A percentile compares a stretch with the other conserved stretches of the same genome.
Evolutionary conservation across 2,888 invertebrate genomes (phyloP).

Genomic region (Crepidodera aurea): DNA sequence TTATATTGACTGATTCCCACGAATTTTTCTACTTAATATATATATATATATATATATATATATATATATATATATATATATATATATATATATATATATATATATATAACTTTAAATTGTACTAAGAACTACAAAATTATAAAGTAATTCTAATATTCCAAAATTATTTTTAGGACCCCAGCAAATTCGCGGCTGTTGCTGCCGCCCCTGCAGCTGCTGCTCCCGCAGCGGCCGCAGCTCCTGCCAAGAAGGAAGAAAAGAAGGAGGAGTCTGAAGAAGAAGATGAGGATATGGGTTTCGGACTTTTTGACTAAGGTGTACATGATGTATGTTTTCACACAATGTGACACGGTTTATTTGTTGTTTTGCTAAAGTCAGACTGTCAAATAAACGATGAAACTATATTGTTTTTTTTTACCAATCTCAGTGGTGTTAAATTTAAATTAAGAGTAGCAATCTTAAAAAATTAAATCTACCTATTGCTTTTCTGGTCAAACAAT

Average conservation of each 20-base stretch:
- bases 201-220: constrained; percentile 68
- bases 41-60: too few species aligned
- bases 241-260: constrained; percentile 79
- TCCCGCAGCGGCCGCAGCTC: constrained; percentile 69
- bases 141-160: too few species aligned
- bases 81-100: too few species aligned
- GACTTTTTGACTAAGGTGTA: constrained; percentile 80
- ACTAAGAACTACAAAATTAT: neutral
- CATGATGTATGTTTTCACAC: constrained; percentile 14
- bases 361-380: constrained; percentile 51
- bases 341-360: constrained; percentile 42
- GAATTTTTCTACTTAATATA: too few species aligned
- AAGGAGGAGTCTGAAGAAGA: constrained; percentile 85
- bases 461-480: too few species aligned
- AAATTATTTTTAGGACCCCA: constrained; percentile 77
- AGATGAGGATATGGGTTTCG: constrained; percentile 98
- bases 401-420: constrained; percentile 14
- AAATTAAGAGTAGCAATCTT: too few species aligned
- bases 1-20: too few species aligned
- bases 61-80: too few species aligned
- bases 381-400: constrained; percentile 46
- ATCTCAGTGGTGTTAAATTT: too few species aligned
- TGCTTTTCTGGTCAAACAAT: too few species aligned
- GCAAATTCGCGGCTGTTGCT: constrained; percentile 77
- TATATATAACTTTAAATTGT: neutral